Conservation (phyloP, 2,797 vertebrate genomes). For the Microhierax caerulescens region DNA sequence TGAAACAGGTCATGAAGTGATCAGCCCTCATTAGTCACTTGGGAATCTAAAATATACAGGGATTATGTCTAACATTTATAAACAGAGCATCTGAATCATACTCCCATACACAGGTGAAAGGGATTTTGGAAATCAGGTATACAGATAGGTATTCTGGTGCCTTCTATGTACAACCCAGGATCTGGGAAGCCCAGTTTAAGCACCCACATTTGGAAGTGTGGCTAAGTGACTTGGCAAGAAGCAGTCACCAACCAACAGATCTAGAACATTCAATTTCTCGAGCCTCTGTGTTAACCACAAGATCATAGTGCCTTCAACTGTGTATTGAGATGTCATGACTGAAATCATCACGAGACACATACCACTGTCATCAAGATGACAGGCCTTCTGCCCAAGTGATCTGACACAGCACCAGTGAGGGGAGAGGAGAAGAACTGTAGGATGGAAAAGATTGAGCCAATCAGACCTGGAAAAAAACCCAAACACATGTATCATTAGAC, state of each 20-base stretch:
- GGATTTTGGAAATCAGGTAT: background rate
- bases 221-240: background rate
- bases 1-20: background rate
- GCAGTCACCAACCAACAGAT: background rate
- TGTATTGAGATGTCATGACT: background rate
- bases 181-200: background rate
- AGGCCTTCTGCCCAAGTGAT: slow-evolving; percentile 86
- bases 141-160: background rate
- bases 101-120: background rate
- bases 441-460: slow-evolving; percentile 91
- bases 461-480: slow-evolving; percentile 81
- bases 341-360: slow-evolving; percentile 10
- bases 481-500: background rate
- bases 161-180: background rate
- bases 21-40: background rate
- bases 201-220: background rate
- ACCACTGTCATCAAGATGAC: slow-evolving; percentile 88
- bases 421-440: slow-evolving; percentile 93
- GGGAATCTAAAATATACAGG: background rate
- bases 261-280: background rate
- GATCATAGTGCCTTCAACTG: background rate
- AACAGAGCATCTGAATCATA: background rate
- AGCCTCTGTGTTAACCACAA: background rate
- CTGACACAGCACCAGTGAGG: slow-evolving; percentile 88
- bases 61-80: background rate